Evolutionary conservation across 2,797 vertebrate genomes (phyloP).

Genomic region (Dromococcyx pavoninus): DNA sequence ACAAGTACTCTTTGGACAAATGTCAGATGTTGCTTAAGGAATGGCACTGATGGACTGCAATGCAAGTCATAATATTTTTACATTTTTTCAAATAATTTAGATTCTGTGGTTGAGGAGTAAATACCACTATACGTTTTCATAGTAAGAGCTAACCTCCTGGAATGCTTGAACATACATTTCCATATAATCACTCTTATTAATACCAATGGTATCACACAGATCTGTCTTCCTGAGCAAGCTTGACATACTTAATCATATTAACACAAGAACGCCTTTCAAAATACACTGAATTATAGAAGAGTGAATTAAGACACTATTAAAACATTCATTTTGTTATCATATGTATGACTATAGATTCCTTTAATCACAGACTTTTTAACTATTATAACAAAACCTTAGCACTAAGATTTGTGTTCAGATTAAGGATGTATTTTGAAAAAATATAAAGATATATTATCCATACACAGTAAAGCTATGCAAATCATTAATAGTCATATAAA

Average conservation of each 20-base stretch:
- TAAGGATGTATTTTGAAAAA: not conserved
- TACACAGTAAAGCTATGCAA: not conserved
- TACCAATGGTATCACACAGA: not conserved
- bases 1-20: not conserved
- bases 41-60: not conserved
- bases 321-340: not conserved
- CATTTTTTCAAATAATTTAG: not conserved
- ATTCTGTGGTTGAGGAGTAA: not conserved
- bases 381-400: not conserved
- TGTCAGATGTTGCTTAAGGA: not conserved
- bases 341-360: fast-evolving
- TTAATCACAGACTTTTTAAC: not conserved
- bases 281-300: fast-evolving
- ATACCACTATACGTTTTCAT: not conserved
- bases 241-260: not conserved
- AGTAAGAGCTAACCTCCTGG: not conserved
- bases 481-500: not conserved
- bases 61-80: not conserved
- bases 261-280: not conserved
- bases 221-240: not conserved
- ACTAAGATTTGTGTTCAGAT: not conserved
- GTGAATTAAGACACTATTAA: not conserved
- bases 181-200: not conserved
- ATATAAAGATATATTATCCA: not conserved
- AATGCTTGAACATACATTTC: not conserved